Evolutionary conservation across 2,113 vertebrate species (phyloP), one percentile per base, ranked within the genome.

Genomic region (Dicerorhinus sumatrensis): DNA sequence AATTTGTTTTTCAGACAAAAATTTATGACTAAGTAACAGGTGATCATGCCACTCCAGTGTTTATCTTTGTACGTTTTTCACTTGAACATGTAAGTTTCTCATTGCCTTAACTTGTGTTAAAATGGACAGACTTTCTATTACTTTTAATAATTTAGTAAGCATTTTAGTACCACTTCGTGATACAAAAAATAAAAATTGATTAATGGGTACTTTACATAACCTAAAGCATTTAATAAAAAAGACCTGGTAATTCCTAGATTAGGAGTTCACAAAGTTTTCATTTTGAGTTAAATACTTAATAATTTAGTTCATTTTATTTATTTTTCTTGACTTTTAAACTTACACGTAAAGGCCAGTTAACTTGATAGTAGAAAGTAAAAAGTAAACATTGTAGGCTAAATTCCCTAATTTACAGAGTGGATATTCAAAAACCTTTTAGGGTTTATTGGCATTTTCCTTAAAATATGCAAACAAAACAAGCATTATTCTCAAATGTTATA

Each of bases 151-250:
- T 96, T 96, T 96, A 48, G 48, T 0, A 42, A 97, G 89, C 73
- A 93, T 75, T 97, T 97, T 96, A 65, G 91, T 97, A 46, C 48
- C 39, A 95, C 77, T 98, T 98, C 72, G 72, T 97, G 82, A 92
- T 92, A n/a, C 62, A 92, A 92, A 96, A 96, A 96, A 91, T 72
- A 88, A 9, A 98, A 95, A 93, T 20, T 77, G 67, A 20, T 62
- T 56, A 67, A 48, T 81, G 16, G 12, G 79, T 97, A 92, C 62
- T 72, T 95, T 75, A 96, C 46, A 97, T 98, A 98, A 96, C 54
- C 54, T 95, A 92, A 95, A 97, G 56, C 83, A 73, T 97, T 98
- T 98, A 94, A 97, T 98, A 84, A 95, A 97, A 96, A 94, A 92
- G 72, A 97, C 14, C 95, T 95, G 95, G 95, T 96, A 96, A 96